Conservation (phyloP, 2,888 invertebrate species). For the Poecilus cupreus region DNA sequence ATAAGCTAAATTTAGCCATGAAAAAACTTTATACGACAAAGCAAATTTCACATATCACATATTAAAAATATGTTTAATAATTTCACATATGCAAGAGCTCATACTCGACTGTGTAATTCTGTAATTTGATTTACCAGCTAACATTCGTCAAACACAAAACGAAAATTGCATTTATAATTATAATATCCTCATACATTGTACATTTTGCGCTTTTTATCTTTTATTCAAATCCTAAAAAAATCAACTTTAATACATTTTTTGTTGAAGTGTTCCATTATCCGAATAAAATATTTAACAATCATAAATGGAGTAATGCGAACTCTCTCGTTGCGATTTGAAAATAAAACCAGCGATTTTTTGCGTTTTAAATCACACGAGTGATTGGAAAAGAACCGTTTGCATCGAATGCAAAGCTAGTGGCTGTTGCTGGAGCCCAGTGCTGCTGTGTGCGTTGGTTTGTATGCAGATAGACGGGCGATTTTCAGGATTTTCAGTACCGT, state of each 20-base stretch:
- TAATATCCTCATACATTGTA: constrained; percentile 4
- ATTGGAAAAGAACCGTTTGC: constrained; percentile 58
- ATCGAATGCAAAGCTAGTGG: constrained; percentile 51
- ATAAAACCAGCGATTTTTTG: constrained; percentile 44
- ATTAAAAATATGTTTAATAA: constrained; percentile 30
- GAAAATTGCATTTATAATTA: constrained; percentile 18
- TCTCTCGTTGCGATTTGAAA: constrained; percentile 29
- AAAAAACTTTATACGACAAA: not conserved
- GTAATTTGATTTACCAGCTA: constrained; percentile 15
- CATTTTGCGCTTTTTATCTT: not conserved
- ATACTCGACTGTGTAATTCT: not conserved
- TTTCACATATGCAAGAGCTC: not conserved
- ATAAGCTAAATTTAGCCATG: no score
- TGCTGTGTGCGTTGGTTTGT: constrained; percentile 3
- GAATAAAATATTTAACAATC: constrained; percentile 58
- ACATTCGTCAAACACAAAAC: constrained; percentile 5
- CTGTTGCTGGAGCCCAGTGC: not conserved
- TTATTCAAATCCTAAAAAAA: constrained; percentile 13
- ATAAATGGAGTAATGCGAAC: constrained; percentile 55
- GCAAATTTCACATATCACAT: constrained; percentile 15
- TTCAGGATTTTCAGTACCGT: constrained; percentile 22
- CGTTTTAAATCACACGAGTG: constrained; percentile 58
- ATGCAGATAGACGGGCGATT: constrained; percentile 22
- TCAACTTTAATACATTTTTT: constrained; percentile 32
- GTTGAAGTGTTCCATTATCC: constrained; percentile 49